Percentiles rank a stretch among this genome's conserved stretches.
These are phyloP conservation scores for Brachylomia viminalis DNA, from an alignment of 2,888 invertebrate genomes.

Conservation along the genomic window DNA sequence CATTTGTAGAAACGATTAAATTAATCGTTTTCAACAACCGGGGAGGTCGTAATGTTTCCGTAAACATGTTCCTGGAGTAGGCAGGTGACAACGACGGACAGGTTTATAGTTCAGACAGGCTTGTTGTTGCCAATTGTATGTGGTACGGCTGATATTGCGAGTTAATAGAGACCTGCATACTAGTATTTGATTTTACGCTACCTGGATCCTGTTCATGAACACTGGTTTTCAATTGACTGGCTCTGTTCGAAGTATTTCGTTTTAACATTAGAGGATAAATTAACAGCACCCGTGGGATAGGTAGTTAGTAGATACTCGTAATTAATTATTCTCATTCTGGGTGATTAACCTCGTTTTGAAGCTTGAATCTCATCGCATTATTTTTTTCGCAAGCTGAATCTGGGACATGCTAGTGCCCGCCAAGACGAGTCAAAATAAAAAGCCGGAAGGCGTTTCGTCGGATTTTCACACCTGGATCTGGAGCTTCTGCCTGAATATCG, in stretches of 20 bases:
- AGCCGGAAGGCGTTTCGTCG: not conserved
- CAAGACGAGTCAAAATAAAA: not conserved
- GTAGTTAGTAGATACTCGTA: not conserved
- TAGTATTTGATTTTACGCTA: not conserved
- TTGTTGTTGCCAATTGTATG: conserved; percentile 52
- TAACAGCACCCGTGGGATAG: not conserved
- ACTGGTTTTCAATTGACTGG: no score
- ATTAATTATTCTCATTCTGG: no score
- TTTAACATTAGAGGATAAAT: not conserved
- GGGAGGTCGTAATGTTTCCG: conserved; percentile 45
- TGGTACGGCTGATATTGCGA: not conserved
- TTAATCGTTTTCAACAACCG: conserved; percentile 9
- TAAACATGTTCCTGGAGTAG: conserved; percentile 51
- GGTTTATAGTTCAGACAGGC: conserved; percentile 50
- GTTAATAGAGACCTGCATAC: not conserved
- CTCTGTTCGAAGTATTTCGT: not conserved
- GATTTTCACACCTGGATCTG: not conserved
- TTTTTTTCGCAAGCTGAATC: not conserved
- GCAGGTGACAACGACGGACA: conserved; percentile 54
- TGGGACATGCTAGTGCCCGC: no score
- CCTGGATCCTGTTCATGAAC: not conserved
- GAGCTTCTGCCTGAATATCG: not conserved
- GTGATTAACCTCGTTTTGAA: not conserved
- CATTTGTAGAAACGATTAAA: conserved; percentile 27
- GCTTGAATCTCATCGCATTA: not conserved